phyloP scores from a whole-genome alignment of 2,113 vertebrate species.

The Pelecanus crispus region DNA sequence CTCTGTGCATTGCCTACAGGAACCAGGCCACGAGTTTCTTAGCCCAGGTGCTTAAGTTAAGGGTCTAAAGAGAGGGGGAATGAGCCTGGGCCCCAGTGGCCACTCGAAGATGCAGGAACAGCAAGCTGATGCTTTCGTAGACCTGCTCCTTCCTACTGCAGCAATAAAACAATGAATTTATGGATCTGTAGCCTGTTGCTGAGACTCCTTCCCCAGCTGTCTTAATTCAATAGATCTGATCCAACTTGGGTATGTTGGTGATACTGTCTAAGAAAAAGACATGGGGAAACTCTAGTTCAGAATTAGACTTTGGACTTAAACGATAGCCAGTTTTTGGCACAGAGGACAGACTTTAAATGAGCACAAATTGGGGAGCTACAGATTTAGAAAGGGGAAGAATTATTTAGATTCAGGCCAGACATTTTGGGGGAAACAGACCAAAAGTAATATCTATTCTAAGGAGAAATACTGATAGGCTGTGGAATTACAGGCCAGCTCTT shows the following conservation, averaged over 20 bases:
- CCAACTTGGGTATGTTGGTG: background rate
- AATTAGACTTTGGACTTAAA: background rate
- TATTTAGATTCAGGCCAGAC: background rate
- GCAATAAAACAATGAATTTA: background rate
- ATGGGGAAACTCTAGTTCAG: background rate
- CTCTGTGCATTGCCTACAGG: background rate
- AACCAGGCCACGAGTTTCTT: background rate
- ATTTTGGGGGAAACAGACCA: background rate
- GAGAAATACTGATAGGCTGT: conserved; percentile 20
- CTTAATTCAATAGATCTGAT: background rate
- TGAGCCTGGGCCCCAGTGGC: background rate
- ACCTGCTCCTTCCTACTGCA: background rate
- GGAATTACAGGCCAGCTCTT: conserved; percentile 16
- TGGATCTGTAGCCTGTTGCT: background rate
- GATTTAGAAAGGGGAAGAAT: background rate
- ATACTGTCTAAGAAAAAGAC: background rate
- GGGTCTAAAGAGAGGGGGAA: background rate
- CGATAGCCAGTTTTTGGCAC: background rate
- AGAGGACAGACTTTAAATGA: background rate
- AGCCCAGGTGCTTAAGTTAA: background rate
- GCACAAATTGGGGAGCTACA: conserved; percentile 4
- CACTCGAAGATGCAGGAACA: background rate
- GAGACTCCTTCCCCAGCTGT: background rate
- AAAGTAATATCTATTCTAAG: conserved; percentile 17
- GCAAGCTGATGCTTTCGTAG: background rate